Percentiles rank a stretch among this genome's conserved stretches.
Conservation (phyloP, 2,797 vertebrate genomes). For the Manis crassicaudata region DNA sequence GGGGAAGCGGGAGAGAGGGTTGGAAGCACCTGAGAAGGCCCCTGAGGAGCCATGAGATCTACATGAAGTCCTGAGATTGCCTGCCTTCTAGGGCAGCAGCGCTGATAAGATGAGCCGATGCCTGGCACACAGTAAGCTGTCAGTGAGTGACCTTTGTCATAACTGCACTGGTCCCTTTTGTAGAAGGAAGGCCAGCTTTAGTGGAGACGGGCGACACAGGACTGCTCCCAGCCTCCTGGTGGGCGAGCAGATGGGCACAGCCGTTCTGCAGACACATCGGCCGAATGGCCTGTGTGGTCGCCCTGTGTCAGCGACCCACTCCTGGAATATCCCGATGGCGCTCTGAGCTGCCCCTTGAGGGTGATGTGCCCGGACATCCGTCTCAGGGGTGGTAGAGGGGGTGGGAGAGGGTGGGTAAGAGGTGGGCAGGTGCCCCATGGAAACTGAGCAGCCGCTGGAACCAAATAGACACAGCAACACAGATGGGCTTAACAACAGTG, state of each 20-base stretch:
- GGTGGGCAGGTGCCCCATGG: accelerated
- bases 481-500: background rate
- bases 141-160: accelerated
- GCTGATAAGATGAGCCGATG: background rate
- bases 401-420: background rate
- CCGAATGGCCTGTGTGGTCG: accelerated
- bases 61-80: background rate
- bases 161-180: background rate
- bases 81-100: background rate
- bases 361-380: background rate
- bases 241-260: accelerated
- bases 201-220: accelerated
- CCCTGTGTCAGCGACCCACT: accelerated
- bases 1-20: too few relatives aligned
- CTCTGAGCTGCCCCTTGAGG: too few relatives aligned
- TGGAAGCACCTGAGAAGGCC: background rate
- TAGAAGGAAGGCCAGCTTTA: background rate
- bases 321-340: accelerated
- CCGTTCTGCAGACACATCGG: accelerated
- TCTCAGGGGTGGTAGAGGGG: background rate
- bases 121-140: accelerated
- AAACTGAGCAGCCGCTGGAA: background rate
- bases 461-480: background rate
- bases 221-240: accelerated
- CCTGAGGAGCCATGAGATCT: background rate